Base-by-base conservation (phyloP, 35 echinoderm and acorn worm species). In the Amphiura filiformis region DNA sequence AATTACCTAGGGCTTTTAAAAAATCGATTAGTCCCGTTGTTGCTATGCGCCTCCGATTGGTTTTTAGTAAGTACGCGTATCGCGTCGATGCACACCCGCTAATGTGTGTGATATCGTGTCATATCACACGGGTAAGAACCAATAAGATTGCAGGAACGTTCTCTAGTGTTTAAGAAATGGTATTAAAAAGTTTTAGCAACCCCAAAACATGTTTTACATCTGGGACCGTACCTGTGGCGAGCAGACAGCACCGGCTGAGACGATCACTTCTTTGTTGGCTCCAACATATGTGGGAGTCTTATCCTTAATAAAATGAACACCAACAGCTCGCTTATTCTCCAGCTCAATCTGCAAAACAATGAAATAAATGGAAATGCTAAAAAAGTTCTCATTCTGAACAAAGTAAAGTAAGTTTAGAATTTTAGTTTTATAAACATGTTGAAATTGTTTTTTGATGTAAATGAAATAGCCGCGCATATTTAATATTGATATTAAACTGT, bases 211-310 rank as follows among this genome's bases (percentile, higher is more conserved):
- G n/a, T 35, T 5, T 9, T 35, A 77, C 75, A 81, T 81, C 39
- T 18, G 15, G 34, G 20, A 52, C 44, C 82, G 0, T 61, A 84
- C 82, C 31, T 84, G 82, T 84, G 82, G 82, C 17, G 82, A 84
- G 34, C 82, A 33, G 13, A 84, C 47, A 36, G 82, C 41, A 34
- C 82, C 82, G 35, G 82, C 82, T 1, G 82, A 84, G 13, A 84
- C 23, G 56, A 84, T 84, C 12, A 84, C 47, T 36, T 84, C 82
- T 65, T 84, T 61, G 9, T 65, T 32, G 20, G 56, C 49, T 61
- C 32, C 40, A 36, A 84, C 47, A 61, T 28, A 61, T 3, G 49
- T 47, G 0, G 49, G 31, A 12, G 49, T 65, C 0, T 36, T 47
- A 84, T 84, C 56, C 33, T 5, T 35, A 1, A 52, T 61, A 13